Evolutionary conservation across 2,113 vertebrate genomes (phyloP).

Genomic region (Odontesthes bonariensis): DNA sequence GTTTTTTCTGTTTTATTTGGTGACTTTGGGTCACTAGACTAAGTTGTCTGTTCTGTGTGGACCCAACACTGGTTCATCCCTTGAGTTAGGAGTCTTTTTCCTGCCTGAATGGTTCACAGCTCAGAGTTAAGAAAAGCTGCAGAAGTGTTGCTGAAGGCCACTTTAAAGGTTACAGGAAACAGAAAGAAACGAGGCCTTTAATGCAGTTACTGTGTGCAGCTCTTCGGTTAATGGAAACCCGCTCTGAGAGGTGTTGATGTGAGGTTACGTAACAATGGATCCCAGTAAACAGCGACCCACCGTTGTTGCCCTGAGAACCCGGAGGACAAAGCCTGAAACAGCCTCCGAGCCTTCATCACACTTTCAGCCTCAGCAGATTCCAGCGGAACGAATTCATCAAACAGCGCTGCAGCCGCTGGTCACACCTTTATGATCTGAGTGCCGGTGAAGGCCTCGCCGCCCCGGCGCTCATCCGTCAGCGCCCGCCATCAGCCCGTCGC

Average conservation of each 20-base stretch:
- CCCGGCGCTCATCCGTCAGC: conserved; percentile 56
- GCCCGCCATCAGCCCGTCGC: conserved; percentile 43
- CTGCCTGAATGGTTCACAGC: too few relatives aligned
- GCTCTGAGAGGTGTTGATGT: background rate
- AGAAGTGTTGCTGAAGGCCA: too few relatives aligned
- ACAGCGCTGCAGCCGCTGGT: conserved; percentile 20
- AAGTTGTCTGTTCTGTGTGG: too few relatives aligned
- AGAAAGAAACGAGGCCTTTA: too few relatives aligned
- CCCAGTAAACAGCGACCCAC: background rate
- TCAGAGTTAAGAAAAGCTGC: too few relatives aligned
- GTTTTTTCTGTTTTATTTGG: too few relatives aligned
- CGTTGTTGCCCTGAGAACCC: background rate
- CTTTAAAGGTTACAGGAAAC: too few relatives aligned
- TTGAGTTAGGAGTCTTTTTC: too few relatives aligned
- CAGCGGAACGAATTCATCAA: conserved; percentile 26
- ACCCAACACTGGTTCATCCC: too few relatives aligned
- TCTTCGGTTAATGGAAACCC: too few relatives aligned
- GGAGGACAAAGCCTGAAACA: background rate
- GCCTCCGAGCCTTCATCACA: background rate
- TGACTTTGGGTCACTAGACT: too few relatives aligned
- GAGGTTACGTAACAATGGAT: background rate
- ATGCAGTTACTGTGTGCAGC: too few relatives aligned
- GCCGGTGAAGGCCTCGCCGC: conserved; percentile 38
- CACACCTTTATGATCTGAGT: conserved; percentile 59
- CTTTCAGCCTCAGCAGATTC: background rate